These are phyloP conservation scores for Echinometra lucunter DNA, from an alignment of 53 echinoderm and acorn worm species.

Conservation along the genomic window DNA sequence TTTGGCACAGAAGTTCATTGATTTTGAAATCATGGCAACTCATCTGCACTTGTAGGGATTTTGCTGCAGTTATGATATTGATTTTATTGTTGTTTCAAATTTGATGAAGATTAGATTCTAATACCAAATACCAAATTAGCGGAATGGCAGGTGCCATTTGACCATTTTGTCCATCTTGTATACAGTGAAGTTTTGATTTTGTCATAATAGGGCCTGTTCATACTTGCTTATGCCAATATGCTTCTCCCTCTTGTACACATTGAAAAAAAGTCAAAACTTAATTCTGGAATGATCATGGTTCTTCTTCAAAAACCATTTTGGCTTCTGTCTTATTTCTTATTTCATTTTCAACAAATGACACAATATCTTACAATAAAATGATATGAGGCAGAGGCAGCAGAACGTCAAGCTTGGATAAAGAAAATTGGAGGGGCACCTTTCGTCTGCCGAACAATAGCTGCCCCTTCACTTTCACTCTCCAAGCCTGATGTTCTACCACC, in stretches of 20 bases:
- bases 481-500: too few relatives aligned
- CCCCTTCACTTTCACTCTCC: too few relatives aligned
- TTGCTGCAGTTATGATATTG: not conserved
- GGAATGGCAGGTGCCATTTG: not conserved
- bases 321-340: not conserved
- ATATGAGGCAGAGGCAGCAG: too few relatives aligned
- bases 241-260: not conserved
- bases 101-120: too few relatives aligned
- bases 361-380: not conserved
- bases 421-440: too few relatives aligned
- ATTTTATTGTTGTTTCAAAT: not conserved
- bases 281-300: too few relatives aligned
- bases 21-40: not conserved
- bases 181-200: not conserved
- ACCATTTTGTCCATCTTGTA: not conserved
- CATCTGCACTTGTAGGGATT: not conserved
- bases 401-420: too few relatives aligned
- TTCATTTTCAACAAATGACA: not conserved
- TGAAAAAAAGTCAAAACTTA: not conserved
- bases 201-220: not conserved
- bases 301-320: not conserved
- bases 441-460: too few relatives aligned
- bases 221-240: not conserved
- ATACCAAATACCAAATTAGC: not conserved
- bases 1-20: not conserved